Percentiles rank a stretch among this genome's conserved stretches.
Evolutionary conservation across 2,888 invertebrate species (phyloP).

Genomic region (Nemotelus nigrinus): DNA sequence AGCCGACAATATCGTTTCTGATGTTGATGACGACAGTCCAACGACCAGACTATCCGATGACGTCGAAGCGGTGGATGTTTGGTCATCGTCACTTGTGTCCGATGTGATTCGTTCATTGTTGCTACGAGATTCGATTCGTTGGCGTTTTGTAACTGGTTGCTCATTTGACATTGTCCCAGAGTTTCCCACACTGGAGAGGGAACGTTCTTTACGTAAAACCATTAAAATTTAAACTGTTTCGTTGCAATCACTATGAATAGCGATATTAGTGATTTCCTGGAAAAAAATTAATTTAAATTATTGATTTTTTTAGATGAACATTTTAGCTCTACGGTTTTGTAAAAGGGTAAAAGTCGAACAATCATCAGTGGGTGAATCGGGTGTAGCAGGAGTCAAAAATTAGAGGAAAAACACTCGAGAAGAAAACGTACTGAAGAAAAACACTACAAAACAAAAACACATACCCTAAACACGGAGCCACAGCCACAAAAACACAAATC

Average conservation of each 20-base stretch:
- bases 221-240: constrained; percentile 51
- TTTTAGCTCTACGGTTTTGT: too few relatives aligned
- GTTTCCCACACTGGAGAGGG: constrained; percentile 53
- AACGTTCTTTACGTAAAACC: constrained; percentile 56
- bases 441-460: too few relatives aligned
- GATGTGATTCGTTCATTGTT: constrained; percentile 38
- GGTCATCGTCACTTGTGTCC: constrained; percentile 43
- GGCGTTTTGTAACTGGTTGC: constrained; percentile 87
- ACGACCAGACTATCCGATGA: constrained; percentile 42
- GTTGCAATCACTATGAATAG: constrained; percentile 15
- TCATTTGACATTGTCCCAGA: constrained; percentile 72
- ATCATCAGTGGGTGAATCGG: too few relatives aligned
- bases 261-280: constrained; percentile 16
- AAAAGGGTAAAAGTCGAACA: too few relatives aligned
- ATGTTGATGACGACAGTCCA: constrained; percentile 47
- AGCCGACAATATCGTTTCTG: constrained; percentile 47
- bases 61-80: constrained; percentile 37
- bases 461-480: too few relatives aligned
- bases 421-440: too few relatives aligned
- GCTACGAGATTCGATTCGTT: constrained; percentile 70
- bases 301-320: not conserved
- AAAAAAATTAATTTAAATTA: constrained; percentile 14
- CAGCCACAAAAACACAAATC: too few relatives aligned
- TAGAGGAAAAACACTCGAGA: too few relatives aligned
- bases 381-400: too few relatives aligned